Base-by-base conservation (phyloP, 2,888 invertebrate species). In the Limulus polyphemus region DNA sequence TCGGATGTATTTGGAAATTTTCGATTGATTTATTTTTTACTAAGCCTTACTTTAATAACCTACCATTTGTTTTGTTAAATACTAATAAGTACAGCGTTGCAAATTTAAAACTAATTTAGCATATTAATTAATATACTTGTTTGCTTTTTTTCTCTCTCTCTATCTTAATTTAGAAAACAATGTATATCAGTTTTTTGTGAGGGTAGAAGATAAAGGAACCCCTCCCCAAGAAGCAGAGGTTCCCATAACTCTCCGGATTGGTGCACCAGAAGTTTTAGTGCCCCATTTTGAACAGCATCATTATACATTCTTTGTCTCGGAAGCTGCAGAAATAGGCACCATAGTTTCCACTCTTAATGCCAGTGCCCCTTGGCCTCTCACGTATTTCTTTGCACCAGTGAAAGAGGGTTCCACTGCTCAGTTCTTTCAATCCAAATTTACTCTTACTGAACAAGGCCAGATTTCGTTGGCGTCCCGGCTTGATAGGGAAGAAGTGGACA, bases 131-230 rank as follows among this genome's bases (percentile, higher is more conserved):
- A 32, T 32, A 32, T 32, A 32, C 7, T 32, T 32, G 5, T 32
- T 32, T 32, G 32, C 7, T n/a, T 32, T 32, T 57, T 49, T 47
- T 60, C 61, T 57, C 68, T 70, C 68, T 52, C 56, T 60, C 61
- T 57, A 68, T 70, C 68, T 52, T 56, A 65, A 79, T 79, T 56
- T 72, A 86, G 87, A 84, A 74, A 86, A 86, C 63, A 84, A 87
- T 76, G 81, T 85, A 60, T 85, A 90, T 75, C 90, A 90, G 78
- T 87, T 94, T 75, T 92, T 93, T 78, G 86, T 95, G 59, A 83
- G 90, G 64, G 95, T 91, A 14, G 83, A 83, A 59, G 94, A 95
- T 79, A 82, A 82, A 72, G 92, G 92, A 13, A 83, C 82, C 62
- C 83, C 87, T 55, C 74, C 76, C 1, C 75, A 78, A 65, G 86